Evolutionary conservation across 2,113 vertebrate genomes (phyloP).

Genomic region (Hydropotes inermis): DNA sequence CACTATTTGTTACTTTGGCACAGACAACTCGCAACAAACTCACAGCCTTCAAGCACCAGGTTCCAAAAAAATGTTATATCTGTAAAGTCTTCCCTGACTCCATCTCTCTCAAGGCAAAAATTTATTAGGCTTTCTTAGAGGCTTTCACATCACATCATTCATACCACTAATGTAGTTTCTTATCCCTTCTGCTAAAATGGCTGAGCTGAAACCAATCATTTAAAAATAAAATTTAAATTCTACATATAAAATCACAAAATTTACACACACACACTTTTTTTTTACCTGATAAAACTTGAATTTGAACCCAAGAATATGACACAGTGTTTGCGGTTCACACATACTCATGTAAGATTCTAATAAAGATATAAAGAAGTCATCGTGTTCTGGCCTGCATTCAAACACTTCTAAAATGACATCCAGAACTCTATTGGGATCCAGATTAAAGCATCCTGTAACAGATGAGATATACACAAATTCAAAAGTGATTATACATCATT

Average conservation of each 20-base stretch:
- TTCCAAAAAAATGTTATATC: not conserved
- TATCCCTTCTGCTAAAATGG: conserved; percentile 12
- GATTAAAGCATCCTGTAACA: conserved; percentile 95
- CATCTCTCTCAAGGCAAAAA: conserved; percentile 24
- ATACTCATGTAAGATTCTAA: conserved; percentile 98
- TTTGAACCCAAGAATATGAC: conserved; percentile 99
- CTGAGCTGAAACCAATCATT: conserved; percentile 30
- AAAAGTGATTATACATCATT: conserved; percentile 53
- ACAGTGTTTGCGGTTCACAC: conserved; percentile 98
- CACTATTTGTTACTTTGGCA: not conserved
- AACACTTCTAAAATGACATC: conserved; percentile 98
- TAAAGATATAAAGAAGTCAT: conserved; percentile 96
- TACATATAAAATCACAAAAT: conserved; percentile 44
- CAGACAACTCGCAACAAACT: conserved; percentile 5
- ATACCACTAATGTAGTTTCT: not conserved
- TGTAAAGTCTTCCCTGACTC: conserved; percentile 19
- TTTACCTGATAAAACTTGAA: conserved; percentile 99
- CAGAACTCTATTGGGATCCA: conserved; percentile 98
- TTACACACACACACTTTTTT: not conserved
- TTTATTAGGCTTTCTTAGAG: conserved; percentile 38
- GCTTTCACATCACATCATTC: conserved; percentile 31
- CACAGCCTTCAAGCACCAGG: not conserved
- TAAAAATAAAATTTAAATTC: conserved; percentile 48
- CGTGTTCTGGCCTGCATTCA: conserved; percentile 95
- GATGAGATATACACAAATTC: conserved; percentile 64